Base-by-base conservation (phyloP, 2,797 vertebrate genomes). In the Melanogrammus aeglefinus region DNA sequence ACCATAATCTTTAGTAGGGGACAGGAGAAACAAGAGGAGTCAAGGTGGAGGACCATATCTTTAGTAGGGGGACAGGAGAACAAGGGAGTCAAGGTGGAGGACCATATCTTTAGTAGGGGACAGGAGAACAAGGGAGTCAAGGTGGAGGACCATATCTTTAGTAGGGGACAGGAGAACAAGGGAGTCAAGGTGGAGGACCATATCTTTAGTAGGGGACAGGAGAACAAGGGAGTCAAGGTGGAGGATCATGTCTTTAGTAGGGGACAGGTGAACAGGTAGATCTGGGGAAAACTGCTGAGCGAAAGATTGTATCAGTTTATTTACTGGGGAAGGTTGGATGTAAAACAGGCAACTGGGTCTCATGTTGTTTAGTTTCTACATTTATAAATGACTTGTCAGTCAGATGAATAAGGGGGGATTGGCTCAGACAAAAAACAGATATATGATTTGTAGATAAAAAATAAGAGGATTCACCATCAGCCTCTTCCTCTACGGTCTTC, bases 1-100 rank as follows among this genome's bases (percentile, higher is more conserved):
- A 2, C 39, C 33, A 93, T 83, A 89, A n/a, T 90, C 93, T 96
- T 81, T 66, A 86, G 31, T 80, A 86, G 29, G 72, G 1, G 35
- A 36, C 35, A 10, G 47, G 47, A 2, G 47, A 21, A 21, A n/a
- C 47, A 57, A 57, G 47, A n/a, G 5, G 47, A 57, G 16, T 57
- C 16, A 57, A 6, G 16, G n/a, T n/a, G 94, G 2, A 93, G 81
- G 2, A 2, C 44, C 33, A 93, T 83, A 89, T 90, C 93, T 96
- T 81, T 69, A 86, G n/a, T n/a, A 29, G 78, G 18, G 78, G 86
- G 27, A 73, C 1, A 12, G 29, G 36, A 18, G 14, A 76, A 72
- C 4, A 3, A 78, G 57, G 5, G 47, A 57, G 16, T n/a, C n/a
- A n/a, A n/a, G n/a, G n/a, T n/a, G n/a, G n/a, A n/a, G n/a, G n/a